Evolutionary conservation across 2,113 vertebrate species (phyloP).

Genomic region (Tragelaphus strepsiceros): DNA sequence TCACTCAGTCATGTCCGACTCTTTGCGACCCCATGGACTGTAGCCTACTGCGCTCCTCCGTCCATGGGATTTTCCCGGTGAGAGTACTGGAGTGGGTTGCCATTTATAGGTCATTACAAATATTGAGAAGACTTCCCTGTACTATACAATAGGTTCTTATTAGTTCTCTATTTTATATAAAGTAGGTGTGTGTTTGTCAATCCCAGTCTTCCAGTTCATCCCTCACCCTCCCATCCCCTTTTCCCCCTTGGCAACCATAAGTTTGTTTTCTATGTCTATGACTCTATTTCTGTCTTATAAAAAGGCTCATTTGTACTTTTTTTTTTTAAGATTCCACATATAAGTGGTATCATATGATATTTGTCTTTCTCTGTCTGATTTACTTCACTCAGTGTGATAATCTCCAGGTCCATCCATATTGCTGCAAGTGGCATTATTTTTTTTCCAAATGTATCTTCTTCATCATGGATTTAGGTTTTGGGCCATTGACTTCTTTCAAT

Average conservation of each 20-base stretch:
- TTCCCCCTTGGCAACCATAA: not conserved
- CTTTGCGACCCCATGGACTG: too few relatives aligned
- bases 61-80: too few relatives aligned
- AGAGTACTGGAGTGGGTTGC: too few relatives aligned
- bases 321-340: not conserved
- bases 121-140: not conserved
- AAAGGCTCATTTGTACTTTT: not conserved
- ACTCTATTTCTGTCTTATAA: not conserved
- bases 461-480: not conserved
- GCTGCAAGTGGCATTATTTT: not conserved
- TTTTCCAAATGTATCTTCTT: not conserved
- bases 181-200: not conserved
- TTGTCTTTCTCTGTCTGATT: not conserved
- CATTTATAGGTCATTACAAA: not conserved
- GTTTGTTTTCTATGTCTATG: not conserved
- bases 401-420: not conserved
- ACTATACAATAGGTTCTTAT: not conserved
- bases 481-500: not conserved
- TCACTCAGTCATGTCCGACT: too few relatives aligned
- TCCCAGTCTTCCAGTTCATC: not conserved
- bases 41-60: rapidly evolving
- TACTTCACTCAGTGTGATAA: not conserved
- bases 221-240: rapidly evolving
- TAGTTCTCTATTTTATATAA: not conserved
- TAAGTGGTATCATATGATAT: not conserved